A percentile compares a stretch with the other conserved stretches of the same genome.
Conservation (phyloP, 2,113 vertebrate species). For the Neodontobutis hainanensis region DNA sequence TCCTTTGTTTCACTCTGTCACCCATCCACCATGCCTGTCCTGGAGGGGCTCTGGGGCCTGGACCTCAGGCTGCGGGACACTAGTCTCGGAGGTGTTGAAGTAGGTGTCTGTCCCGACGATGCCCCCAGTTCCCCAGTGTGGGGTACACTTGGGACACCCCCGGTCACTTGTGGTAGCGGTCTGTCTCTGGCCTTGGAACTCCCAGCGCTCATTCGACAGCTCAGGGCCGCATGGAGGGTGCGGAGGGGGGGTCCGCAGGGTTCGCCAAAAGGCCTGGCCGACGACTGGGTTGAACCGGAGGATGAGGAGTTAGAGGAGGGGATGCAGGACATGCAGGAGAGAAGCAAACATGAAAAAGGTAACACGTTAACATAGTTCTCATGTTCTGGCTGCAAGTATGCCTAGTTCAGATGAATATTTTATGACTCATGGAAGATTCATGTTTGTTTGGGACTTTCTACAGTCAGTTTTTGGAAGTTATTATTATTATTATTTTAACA, state of each 20-base stretch:
- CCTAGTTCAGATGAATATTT: conserved; percentile 26
- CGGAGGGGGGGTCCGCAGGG: conserved; percentile 46
- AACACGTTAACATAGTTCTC: conserved; percentile 23
- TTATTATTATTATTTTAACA: neutral
- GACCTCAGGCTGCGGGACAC: conserved; percentile 55
- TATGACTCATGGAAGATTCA: conserved; percentile 3
- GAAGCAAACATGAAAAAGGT: conserved; percentile 54
- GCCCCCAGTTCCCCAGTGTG: conserved; percentile 49
- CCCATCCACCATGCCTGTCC: conserved; percentile 50
- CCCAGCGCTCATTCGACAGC: conserved; percentile 67
- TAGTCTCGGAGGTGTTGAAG: conserved; percentile 38
- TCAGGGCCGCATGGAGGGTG: conserved; percentile 64
- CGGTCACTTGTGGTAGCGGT: conserved; percentile 53
- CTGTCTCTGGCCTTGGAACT: conserved; percentile 66
- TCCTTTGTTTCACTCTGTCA: conserved; percentile 7
- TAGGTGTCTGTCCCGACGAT: conserved; percentile 59
- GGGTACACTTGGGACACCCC: conserved; percentile 61
- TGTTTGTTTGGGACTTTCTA: conserved; percentile 5
- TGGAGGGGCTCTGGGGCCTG: conserved; percentile 59
- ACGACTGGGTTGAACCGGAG: conserved; percentile 48
- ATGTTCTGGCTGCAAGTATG: neutral
- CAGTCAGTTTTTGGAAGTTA: neutral
- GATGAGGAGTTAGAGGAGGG: conserved; percentile 48
- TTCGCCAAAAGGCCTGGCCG: conserved; percentile 29
- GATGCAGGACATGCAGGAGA: conserved; percentile 34